Evolutionary conservation across 2,888 invertebrate genomes (phyloP).

Genomic region (Phorcus lineatus): DNA sequence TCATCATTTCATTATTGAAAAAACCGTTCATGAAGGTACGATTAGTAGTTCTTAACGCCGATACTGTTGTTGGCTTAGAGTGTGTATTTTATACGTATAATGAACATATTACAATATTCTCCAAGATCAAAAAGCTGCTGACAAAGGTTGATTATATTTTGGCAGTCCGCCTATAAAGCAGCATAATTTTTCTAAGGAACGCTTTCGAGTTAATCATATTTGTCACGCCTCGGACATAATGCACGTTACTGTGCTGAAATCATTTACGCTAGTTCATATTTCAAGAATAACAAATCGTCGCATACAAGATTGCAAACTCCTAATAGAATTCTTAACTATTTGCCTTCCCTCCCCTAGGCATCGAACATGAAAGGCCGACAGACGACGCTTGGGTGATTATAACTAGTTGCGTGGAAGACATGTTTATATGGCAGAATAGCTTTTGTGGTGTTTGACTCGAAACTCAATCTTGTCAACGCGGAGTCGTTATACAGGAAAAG

Average conservation of each 20-base stretch:
- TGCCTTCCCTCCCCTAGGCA: neutral
- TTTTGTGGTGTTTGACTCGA: neutral
- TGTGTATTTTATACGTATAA: too few species aligned
- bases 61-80: too few species aligned
- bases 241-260: neutral
- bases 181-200: neutral
- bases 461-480: neutral
- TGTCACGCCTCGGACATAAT: neutral
- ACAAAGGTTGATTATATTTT: neutral
- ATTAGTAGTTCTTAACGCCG: too few species aligned
- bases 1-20: too few species aligned
- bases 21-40: too few species aligned
- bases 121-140: too few species aligned
- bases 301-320: neutral
- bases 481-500: neutral
- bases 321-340: conserved; percentile 5
- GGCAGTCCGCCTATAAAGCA: neutral
- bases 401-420: conserved; percentile 4
- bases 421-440: neutral
- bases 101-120: too few species aligned
- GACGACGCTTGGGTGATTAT: conserved; percentile 1
- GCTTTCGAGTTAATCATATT: neutral
- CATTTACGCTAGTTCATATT: conserved; percentile 10
- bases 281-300: neutral
- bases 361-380: neutral